phyloP scores from a whole-genome alignment of 2,113 vertebrate species.

The Anguilla rostrata region DNA sequence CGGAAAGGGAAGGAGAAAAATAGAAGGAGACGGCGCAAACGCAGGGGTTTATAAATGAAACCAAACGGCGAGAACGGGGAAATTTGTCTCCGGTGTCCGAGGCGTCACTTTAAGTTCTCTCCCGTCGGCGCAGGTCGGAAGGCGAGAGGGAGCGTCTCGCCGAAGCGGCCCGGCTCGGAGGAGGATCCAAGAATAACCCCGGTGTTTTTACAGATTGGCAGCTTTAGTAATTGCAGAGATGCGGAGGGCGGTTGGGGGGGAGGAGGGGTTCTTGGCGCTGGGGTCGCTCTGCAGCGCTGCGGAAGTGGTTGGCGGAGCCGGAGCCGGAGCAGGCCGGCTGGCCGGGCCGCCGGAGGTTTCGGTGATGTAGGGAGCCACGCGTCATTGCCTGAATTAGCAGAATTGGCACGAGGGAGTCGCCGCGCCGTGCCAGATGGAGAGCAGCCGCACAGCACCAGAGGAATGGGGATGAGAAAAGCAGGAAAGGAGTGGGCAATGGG shows the following conservation, averaged over 20 bases:
- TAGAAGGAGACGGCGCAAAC: background rate
- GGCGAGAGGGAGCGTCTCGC: background rate
- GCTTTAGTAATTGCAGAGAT: background rate
- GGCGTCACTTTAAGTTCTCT: background rate
- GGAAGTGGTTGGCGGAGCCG: background rate
- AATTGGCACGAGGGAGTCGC: background rate
- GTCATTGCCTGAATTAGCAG: background rate
- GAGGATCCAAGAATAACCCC: background rate
- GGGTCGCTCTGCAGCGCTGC: background rate
- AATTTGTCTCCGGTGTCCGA: background rate
- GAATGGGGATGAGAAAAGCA: background rate
- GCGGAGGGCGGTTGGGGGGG: background rate
- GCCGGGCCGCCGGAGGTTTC: background rate
- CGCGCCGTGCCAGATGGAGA: background rate
- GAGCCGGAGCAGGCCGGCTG: background rate
- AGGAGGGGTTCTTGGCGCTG: background rate
- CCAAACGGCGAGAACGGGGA: background rate
- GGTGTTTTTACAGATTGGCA: conserved; percentile 2
- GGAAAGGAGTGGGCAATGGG: background rate
- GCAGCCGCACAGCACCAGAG: background rate
- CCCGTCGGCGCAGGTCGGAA: background rate
- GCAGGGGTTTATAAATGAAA: background rate
- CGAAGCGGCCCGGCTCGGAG: background rate
- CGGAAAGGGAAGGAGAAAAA: background rate
- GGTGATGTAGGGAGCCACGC: background rate